Percentiles rank a stretch among this genome's conserved stretches.
Evolutionary conservation across 2,113 vertebrate genomes (phyloP).

Genomic region (Lepus americanus): DNA sequence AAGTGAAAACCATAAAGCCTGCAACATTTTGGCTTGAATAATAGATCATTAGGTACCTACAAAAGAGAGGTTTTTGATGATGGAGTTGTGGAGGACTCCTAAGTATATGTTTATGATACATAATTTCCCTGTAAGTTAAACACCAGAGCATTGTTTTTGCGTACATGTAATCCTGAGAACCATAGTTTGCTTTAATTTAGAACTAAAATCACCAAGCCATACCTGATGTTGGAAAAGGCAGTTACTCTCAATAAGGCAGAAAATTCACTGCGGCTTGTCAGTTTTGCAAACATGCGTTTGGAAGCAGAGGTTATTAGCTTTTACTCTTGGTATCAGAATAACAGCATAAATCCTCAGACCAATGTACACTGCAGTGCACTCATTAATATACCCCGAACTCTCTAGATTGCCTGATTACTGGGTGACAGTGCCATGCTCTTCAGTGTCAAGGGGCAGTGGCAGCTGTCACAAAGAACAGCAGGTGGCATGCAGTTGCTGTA

Average conservation of each 20-base stretch:
- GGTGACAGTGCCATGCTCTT: not conserved
- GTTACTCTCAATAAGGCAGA: conserved; percentile 2
- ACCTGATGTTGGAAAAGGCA: not conserved
- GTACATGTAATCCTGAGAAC: not conserved
- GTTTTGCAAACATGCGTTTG: conserved; percentile 45
- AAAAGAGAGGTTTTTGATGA: conserved; percentile 47
- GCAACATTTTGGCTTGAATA: conserved; percentile 71
- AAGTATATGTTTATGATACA: conserved; percentile 54
- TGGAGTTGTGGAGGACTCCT: conserved; percentile 6
- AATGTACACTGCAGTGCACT: not conserved
- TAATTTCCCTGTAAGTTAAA: not conserved
- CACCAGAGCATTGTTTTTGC: not conserved
- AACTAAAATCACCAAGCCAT: not conserved
- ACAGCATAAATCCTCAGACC: conserved; percentile 32
- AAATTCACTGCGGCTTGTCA: conserved; percentile 13
- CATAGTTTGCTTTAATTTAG: conserved; percentile 12
- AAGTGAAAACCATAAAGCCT: conserved; percentile 59
- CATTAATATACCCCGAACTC: not conserved
- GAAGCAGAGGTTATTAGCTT: conserved; percentile 44
- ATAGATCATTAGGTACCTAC: conserved; percentile 63
- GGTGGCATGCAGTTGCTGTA: not conserved
- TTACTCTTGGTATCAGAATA: not conserved
- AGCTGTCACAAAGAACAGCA: conserved; percentile 54
- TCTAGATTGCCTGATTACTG: not conserved
- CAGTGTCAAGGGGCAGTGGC: conserved; percentile 42